These are phyloP conservation scores for Lasiommata megera DNA, from an alignment of 2,888 invertebrate genomes.

Conservation along the genomic window DNA sequence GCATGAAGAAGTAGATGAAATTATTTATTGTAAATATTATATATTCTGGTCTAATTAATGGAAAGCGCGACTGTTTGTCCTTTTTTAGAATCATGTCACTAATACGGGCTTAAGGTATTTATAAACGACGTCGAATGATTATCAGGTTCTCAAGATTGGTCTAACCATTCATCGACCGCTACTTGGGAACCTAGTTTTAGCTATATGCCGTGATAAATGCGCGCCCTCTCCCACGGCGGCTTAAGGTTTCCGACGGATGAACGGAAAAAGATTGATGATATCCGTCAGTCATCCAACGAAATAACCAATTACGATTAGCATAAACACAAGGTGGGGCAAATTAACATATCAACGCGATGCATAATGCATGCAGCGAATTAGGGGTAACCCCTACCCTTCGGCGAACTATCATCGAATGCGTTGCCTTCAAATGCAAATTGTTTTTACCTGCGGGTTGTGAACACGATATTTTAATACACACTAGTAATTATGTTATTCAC, in stretches of 20 bases:
- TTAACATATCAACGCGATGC: constrained; percentile 70
- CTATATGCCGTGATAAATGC: too few relatives aligned
- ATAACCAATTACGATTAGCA: constrained; percentile 79
- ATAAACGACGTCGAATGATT: too few relatives aligned
- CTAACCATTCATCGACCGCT: too few relatives aligned
- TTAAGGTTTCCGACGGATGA: constrained; percentile 61
- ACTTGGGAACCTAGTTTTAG: too few relatives aligned
- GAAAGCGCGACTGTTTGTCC: too few relatives aligned
- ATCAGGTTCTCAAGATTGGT: too few relatives aligned
- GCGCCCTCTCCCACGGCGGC: constrained; percentile 41
- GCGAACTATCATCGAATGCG: constrained; percentile 39
- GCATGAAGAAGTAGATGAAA: too few relatives aligned
- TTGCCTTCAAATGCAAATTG: constrained; percentile 47
- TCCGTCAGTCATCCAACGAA: constrained; percentile 53
- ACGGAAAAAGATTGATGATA: constrained; percentile 55
- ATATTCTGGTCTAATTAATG: too few relatives aligned
- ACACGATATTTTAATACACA: constrained; percentile 5
- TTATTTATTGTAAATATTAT: too few relatives aligned
- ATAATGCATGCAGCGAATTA: constrained; percentile 69
- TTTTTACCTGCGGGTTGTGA: constrained; percentile 45
- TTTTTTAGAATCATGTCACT: too few relatives aligned
- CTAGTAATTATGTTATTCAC: not conserved
- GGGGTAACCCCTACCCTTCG: constrained; percentile 52
- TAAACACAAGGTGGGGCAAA: constrained; percentile 74
- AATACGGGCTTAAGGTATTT: too few relatives aligned